A percentile compares a stretch with the other conserved stretches of the same genome.
These are phyloP conservation scores for Oegoconia quadripuncta DNA, from an alignment of 2,888 invertebrate genomes.

Conservation along the genomic window DNA sequence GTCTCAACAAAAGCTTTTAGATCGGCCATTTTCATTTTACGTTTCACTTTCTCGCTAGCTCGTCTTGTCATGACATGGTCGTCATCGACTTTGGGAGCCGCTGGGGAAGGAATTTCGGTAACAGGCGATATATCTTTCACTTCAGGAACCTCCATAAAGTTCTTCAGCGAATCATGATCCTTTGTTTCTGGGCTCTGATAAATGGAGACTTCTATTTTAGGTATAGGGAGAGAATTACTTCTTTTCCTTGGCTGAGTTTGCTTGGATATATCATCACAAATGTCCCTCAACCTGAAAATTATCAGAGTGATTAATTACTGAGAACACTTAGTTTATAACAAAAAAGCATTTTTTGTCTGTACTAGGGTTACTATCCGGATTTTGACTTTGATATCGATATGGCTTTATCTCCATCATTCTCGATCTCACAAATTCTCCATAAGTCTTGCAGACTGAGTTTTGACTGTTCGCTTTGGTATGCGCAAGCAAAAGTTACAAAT, in stretches of 20 bases:
- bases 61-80: constrained; percentile 74
- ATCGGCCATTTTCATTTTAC: constrained; percentile 94
- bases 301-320: constrained; percentile 5
- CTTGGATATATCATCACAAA: constrained; percentile 89
- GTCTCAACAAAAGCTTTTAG: constrained; percentile 95
- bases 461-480: too few relatives aligned
- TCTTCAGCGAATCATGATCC: constrained; percentile 82
- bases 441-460: too few relatives aligned
- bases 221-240: constrained; percentile 95
- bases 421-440: too few relatives aligned
- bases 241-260: constrained; percentile 90
- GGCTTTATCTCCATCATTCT: too few relatives aligned
- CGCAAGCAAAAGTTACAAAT: too few relatives aligned
- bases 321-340: too few relatives aligned
- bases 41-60: constrained; percentile 90
- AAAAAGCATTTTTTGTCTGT: too few relatives aligned
- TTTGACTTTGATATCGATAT: too few relatives aligned
- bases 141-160: constrained; percentile 89
- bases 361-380: too few relatives aligned
- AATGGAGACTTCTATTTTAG: constrained; percentile 93
- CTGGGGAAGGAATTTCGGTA: constrained; percentile 71
- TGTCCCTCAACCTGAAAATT: constrained; percentile 86
- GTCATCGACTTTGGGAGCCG: constrained; percentile 56
- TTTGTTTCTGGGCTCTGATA: constrained; percentile 88
- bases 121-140: constrained; percentile 82